Evolutionary conservation across 2,113 vertebrate genomes (phyloP).

Genomic region (Tretioscincus oriximinensis): DNA sequence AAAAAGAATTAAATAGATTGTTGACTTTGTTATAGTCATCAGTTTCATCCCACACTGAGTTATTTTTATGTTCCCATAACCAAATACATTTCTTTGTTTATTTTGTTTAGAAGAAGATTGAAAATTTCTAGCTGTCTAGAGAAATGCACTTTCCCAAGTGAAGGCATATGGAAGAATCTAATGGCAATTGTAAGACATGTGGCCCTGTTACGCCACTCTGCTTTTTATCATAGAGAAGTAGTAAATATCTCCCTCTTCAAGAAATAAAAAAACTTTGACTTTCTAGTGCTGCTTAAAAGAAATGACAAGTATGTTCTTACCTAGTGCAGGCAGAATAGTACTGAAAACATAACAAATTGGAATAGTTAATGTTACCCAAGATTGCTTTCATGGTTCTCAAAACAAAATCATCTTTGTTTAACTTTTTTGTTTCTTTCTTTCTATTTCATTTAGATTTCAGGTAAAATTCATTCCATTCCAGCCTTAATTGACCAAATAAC

Average conservation of each 20-base stretch:
- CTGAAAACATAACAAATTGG: neutral
- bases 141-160: conserved; percentile 47
- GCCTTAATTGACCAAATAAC: neutral
- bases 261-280: neutral
- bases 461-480: neutral
- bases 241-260: conserved; percentile 3
- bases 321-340: rapidly evolving
- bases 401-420: neutral
- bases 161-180: conserved; percentile 45
- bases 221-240: conserved; percentile 38
- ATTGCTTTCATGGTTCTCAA: neutral
- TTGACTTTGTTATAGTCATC: no score
- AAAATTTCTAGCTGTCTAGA: conserved; percentile 50
- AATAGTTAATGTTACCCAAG: neutral
- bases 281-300: conserved; percentile 9
- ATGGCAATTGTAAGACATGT: conserved; percentile 43
- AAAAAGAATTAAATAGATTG: no score
- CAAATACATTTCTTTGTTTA: neutral
- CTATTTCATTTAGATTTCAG: neutral
- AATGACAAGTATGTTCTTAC: conserved; percentile 22
- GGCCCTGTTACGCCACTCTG: conserved; percentile 33
- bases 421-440: neutral
- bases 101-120: conserved; percentile 49
- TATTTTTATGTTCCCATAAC: neutral
- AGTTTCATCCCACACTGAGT: neutral